These are phyloP conservation scores for Aix galericulata DNA, from an alignment of 2,113 vertebrate genomes.

Conservation along the genomic window DNA sequence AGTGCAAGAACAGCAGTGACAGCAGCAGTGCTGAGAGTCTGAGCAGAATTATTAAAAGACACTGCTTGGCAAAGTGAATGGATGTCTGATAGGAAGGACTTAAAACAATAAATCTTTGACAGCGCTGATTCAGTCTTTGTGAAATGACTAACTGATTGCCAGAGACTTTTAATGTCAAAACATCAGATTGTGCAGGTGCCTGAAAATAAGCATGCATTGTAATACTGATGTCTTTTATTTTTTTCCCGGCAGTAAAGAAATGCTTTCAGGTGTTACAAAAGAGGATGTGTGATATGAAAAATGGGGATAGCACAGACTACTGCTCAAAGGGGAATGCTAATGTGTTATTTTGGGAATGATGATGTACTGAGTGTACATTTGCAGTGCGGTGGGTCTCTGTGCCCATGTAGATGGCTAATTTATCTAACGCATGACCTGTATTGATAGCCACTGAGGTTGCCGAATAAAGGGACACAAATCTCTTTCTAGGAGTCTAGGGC, in stretches of 20 bases:
- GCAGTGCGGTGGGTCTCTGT: neutral
- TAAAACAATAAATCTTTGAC: slow-evolving; percentile 74
- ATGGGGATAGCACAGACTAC: slow-evolving; percentile 5
- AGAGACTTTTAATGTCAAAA: slow-evolving; percentile 75
- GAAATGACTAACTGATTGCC: slow-evolving; percentile 57
- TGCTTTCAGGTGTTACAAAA: slow-evolving; percentile 45
- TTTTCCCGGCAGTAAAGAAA: slow-evolving; percentile 17
- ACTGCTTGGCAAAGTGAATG: slow-evolving; percentile 49
- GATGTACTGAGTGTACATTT: slow-evolving; percentile 1
- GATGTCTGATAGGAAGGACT: slow-evolving; percentile 58
- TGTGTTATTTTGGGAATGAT: neutral
- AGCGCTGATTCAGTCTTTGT: slow-evolving; percentile 63
- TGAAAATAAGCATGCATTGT: slow-evolving; percentile 53
- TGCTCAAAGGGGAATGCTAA: slow-evolving; percentile 47
- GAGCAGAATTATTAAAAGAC: slow-evolving; percentile 70
- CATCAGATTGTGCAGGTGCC: slow-evolving; percentile 59
- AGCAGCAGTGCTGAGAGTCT: slow-evolving; percentile 31
- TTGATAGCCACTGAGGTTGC: neutral
- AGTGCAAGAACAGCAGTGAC: slow-evolving; percentile 36
- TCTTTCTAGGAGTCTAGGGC: neutral
- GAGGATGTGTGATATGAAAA: slow-evolving; percentile 34
- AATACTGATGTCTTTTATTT: slow-evolving; percentile 33
- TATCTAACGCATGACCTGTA: neutral
- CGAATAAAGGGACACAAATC: neutral
- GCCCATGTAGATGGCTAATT: neutral